phyloP scores from a whole-genome alignment of 2,113 vertebrate genomes.

The Uropsilus gracilis region DNA sequence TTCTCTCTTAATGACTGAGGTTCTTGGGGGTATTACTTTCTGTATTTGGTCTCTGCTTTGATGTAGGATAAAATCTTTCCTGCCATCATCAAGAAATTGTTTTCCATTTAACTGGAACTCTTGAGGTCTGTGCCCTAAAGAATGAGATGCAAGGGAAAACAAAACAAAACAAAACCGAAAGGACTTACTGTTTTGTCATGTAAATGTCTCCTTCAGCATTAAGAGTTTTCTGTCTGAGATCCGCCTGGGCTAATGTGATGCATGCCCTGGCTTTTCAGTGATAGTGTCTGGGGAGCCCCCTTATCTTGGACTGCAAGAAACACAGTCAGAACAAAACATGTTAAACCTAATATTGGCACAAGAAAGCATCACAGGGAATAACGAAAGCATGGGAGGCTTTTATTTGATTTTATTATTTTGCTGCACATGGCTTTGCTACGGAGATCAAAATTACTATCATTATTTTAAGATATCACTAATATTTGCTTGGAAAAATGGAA shows the following conservation, averaged over 20 bases:
- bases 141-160: not conserved
- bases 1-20: too few species aligned
- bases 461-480: not conserved
- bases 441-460: not conserved
- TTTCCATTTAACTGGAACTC: not conserved
- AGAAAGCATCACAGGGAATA: not conserved
- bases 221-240: not conserved
- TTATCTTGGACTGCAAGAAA: not conserved
- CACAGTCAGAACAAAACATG: not conserved
- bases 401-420: not conserved
- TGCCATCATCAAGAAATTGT: not conserved
- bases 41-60: not conserved
- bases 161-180: too few species aligned
- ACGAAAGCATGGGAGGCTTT: not conserved
- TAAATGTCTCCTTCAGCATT: not conserved
- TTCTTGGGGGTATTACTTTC: not conserved
- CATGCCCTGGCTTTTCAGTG: not conserved
- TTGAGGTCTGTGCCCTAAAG: not conserved
- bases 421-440: not conserved
- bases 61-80: not conserved
- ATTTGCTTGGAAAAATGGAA: slow-evolving; percentile 1
- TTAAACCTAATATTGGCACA: not conserved
- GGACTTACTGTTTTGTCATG: not conserved
- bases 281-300: not conserved
- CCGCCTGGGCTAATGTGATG: not conserved